Evolutionary conservation across 53 echinoderm and acorn worm genomes (phyloP), one percentile per base, ranked within the genome.

Genomic region (Hippasteria phrygiana): DNA sequence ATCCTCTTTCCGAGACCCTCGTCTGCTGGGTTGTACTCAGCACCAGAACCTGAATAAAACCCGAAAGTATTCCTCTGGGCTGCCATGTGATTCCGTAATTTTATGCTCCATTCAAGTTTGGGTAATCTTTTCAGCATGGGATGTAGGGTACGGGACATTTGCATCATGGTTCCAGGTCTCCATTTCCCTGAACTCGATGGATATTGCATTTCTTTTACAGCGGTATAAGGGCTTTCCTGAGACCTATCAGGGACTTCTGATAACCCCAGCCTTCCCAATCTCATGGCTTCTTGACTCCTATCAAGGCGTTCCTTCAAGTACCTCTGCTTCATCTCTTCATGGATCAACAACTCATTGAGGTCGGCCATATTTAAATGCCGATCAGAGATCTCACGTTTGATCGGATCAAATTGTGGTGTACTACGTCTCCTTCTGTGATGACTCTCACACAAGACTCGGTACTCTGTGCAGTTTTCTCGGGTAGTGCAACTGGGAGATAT

Each of bases 401-500:
- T 17, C 7, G 26, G 59, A 20, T 20, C 22, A 20, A 46, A 18
- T 17, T 59, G 43, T 55, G 45, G 22, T 10, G 71, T 31, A 77
- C 80, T 54, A 65, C 89, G 75, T 53, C 89, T 78, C 72, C 55
- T 89, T 46, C 89, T 69, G 4, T 20, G 24, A 40, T 71, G 79
- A 50, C 37, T 24, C 24, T 16, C 37, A 69, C 88, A 88, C 46
- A 77, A 62, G 40, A 24, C 47, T 26, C 38, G 1, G 43, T 67
- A 88, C 67, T 51, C 43, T 7, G 73, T 43, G 73, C 93, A 89
- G 70, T 84, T 88, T 4, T 17, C 65, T 12, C 42, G 6, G 0
- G 73, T 79, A 47, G 29, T 79, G 55, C 93, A 93, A 2, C 53
- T 59, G 0, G 55, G 54, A 42, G 88, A 84, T 27, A 93, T 89